These are phyloP conservation scores for Panopea generosa DNA, from an alignment of 2,888 invertebrate genomes.

Conservation along the genomic window DNA sequence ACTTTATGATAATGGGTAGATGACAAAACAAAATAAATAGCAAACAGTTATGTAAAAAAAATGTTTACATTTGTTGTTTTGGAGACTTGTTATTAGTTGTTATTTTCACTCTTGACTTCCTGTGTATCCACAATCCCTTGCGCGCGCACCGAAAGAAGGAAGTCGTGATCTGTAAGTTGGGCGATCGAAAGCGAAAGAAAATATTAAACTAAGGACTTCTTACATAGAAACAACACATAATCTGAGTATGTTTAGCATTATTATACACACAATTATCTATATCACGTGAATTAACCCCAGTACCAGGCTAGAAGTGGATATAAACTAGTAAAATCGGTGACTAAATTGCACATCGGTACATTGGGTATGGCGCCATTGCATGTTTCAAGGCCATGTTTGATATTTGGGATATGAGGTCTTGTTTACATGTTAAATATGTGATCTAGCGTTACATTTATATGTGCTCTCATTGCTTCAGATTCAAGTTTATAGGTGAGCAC, in stretches of 20 bases:
- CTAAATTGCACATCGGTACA: slow-evolving; percentile 10
- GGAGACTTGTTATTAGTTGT: slow-evolving; percentile 13
- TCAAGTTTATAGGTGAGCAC: too few species aligned
- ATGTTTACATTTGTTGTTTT: slow-evolving; percentile 56
- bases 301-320: background rate
- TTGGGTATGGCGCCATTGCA: too few species aligned
- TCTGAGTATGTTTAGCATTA: background rate
- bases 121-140: slow-evolving; percentile 40
- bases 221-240: background rate
- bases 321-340: background rate
- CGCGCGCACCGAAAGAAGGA: too few species aligned
- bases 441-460: too few species aligned
- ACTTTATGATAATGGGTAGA: too few species aligned
- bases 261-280: slow-evolving; percentile 6
- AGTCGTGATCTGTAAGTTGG: background rate
- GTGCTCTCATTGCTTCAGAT: too few species aligned
- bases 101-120: slow-evolving; percentile 18
- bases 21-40: too few species aligned
- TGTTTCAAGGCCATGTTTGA: too few species aligned
- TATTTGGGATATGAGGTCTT: too few species aligned
- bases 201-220: background rate
- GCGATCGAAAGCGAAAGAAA: slow-evolving; percentile 18
- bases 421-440: too few species aligned
- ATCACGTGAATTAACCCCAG: background rate
- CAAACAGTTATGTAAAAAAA: too few species aligned